A percentile compares a stretch with the other conserved stretches of the same genome.
phyloP scores from a whole-genome alignment of 2,888 invertebrate genomes.

The Blastobasis lacticolella region DNA sequence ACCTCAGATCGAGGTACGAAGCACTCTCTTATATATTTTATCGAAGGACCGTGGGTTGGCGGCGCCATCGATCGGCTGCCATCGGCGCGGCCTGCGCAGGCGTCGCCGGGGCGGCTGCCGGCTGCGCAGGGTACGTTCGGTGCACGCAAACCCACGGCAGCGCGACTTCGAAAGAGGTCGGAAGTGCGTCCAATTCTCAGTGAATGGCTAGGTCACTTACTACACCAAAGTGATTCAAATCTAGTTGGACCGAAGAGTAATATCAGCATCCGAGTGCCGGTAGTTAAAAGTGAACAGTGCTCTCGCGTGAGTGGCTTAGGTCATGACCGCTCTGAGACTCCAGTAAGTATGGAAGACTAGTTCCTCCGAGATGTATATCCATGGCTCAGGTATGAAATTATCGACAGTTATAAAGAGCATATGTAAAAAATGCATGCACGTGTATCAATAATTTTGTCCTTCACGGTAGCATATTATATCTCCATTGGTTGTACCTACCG shows the following conservation, averaged over 20 bases:
- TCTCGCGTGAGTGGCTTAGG: constrained; percentile 26
- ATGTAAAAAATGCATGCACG: too few relatives aligned
- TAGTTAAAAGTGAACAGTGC: constrained; percentile 47
- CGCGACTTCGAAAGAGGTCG: constrained; percentile 52
- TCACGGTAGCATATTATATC: too few relatives aligned
- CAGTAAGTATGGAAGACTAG: constrained; percentile 43
- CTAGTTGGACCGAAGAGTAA: constrained; percentile 33
- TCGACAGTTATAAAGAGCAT: too few relatives aligned
- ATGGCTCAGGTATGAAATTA: constrained; percentile 1
- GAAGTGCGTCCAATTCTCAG: constrained; percentile 55
- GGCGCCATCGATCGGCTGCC: too few relatives aligned
- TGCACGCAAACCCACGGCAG: constrained; percentile 31
- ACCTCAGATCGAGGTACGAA: constrained; percentile 62
- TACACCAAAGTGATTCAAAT: constrained; percentile 41
- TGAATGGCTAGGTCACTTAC: constrained; percentile 49
- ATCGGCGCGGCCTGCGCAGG: too few relatives aligned
- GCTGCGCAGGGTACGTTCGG: constrained; percentile 24
- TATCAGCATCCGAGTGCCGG: constrained; percentile 36
- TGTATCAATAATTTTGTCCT: too few relatives aligned
- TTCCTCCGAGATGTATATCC: not conserved
- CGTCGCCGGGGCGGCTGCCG: constrained; percentile 19
- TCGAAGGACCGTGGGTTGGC: constrained; percentile 12
- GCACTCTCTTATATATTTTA: constrained; percentile 35
- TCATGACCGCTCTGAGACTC: constrained; percentile 1
- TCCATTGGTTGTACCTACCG: too few relatives aligned